Evolutionary conservation across 2,113 vertebrate genomes (phyloP), one percentile per base, ranked within the genome.

Genomic region (Cariama cristata): DNA sequence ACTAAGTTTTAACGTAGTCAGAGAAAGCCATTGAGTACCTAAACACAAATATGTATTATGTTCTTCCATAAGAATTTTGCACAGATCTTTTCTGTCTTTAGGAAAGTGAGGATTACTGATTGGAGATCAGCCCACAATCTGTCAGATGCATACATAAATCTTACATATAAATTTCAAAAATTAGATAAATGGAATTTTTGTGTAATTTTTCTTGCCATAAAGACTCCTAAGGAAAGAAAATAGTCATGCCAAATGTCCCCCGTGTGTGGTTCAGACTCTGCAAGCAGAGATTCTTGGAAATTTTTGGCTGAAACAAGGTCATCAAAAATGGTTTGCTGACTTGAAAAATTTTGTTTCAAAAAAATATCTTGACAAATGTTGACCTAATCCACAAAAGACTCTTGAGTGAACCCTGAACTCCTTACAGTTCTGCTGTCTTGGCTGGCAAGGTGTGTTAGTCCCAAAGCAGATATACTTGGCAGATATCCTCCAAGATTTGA

Each of bases 381-480:
- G 92, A 92, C 77, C 74, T 92, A 92, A 93, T 90, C 24, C 58
- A 90, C 49, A 58, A 76, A 91, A 94, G 62, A 10, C 74, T 90
- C 45, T 85, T 91, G 77, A 95, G 38, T 79, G 81, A 93, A 90
- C 53, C 47, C 23, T 79, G 87, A 49, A 76, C 32, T 92, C 33
- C 58, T 95, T 69, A 85, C 53, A 73, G 58, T 75, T 94, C 87
- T 95, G 95, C 92, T 94, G 74, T 62, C 90, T 97, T 97, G 93
- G 90, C 93, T 94, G 82, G 87, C 74, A 88, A 95, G 90, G 93
- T 95, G 85, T 93, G 71, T 74, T 95, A 79, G 58, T 96, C 95
- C 93, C 90, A 92, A 16, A 73, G 77, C 90, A 93, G 69, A 97
- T 68, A 81, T 82, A 90, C 58, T 96, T 97, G 92, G 96, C 95